These are phyloP conservation scores for Lerema accius DNA, from an alignment of 1,140 invertebrate species.

Conservation along the genomic window DNA sequence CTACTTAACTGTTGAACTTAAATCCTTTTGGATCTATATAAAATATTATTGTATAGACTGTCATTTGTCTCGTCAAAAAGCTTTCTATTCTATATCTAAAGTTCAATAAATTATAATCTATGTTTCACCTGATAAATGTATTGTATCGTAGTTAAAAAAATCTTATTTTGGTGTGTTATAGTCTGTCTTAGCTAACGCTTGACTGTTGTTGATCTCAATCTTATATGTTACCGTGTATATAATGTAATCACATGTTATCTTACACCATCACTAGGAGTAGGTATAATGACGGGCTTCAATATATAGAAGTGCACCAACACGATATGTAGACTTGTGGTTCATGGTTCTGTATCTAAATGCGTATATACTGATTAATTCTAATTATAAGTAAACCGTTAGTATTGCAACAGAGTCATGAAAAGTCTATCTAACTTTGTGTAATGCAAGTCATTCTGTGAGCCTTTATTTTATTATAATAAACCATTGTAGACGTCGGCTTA, in stretches of 20 bases:
- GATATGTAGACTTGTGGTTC: conserved; percentile 72
- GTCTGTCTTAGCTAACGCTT: conserved; percentile 74
- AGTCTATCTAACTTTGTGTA: neutral
- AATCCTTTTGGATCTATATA: conserved; percentile 30
- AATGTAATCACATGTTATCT: conserved; percentile 81
- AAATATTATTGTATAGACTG: conserved; percentile 39
- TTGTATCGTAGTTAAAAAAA: conserved; percentile 30
- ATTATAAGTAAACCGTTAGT: conserved; percentile 35
- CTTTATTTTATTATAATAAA: no score
- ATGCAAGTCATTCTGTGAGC: no score
- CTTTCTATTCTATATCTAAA: conserved; percentile 31
- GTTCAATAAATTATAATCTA: no score
- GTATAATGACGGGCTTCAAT: conserved; percentile 60
- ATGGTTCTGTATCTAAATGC: conserved; percentile 61
- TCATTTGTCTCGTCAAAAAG: conserved; percentile 37
- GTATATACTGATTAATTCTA: conserved; percentile 57
- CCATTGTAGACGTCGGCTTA: no score
- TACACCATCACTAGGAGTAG: conserved; percentile 72
- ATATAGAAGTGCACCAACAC: conserved; percentile 76
- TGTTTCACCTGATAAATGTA: conserved; percentile 21
- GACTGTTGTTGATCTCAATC: conserved; percentile 80
- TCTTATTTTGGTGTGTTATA: conserved; percentile 53
- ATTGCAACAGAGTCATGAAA: conserved; percentile 49
- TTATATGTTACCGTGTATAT: conserved; percentile 77
- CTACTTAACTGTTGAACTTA: conserved; percentile 27